Evolutionary conservation across 2,113 vertebrate species (phyloP), one percentile per base, ranked within the genome.

Genomic region (Ciconia boyciana): DNA sequence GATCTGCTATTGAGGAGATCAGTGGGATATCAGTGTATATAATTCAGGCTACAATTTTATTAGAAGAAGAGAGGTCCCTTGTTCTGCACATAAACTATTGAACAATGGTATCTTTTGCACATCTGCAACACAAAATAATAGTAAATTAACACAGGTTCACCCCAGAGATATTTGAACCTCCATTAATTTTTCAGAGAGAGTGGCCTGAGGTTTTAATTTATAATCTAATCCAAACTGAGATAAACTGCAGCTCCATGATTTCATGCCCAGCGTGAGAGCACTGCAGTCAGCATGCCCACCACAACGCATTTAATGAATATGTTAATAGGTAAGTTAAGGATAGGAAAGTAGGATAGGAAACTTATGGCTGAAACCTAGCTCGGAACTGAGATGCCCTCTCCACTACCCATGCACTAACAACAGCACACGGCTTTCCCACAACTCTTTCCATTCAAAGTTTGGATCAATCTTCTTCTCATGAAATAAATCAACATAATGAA

Each of bases 161-260:
- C 43, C 57, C 57, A 22, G 64, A 74, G 31, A 76, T 48, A 44
- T 32, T 7, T 48, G 62, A 85, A 77, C 49, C n/a, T 83, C 55
- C 31, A 7, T 39, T 24, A 86, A 49, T 82, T 93, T 89, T 89
- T 87, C 87, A 78, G 26, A 69, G 66, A 70, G 54, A 68, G 66
- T 77, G 80, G 94, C 87, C 83, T 5, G 10, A 89, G 77, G 87
- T 83, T 96, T 91, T 89, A 57, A 96, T 96, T 94, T 95, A 6
- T 88, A 92, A 82, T 65, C 86, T 89, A 69, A 87, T 76, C 91
- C 74, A 29, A 87, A 26, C 69, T 66, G 31, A 75, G 72, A 68
- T 51, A 91, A 89, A 39, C 31, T 51, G 71, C 82, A 90, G 86
- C 80, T 90, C 89, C 86, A 29, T 2, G 66, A 80, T 93, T 94